Evolutionary conservation across 2,888 invertebrate genomes (phyloP).

Genomic region (Epistrophe grossulariae): DNA sequence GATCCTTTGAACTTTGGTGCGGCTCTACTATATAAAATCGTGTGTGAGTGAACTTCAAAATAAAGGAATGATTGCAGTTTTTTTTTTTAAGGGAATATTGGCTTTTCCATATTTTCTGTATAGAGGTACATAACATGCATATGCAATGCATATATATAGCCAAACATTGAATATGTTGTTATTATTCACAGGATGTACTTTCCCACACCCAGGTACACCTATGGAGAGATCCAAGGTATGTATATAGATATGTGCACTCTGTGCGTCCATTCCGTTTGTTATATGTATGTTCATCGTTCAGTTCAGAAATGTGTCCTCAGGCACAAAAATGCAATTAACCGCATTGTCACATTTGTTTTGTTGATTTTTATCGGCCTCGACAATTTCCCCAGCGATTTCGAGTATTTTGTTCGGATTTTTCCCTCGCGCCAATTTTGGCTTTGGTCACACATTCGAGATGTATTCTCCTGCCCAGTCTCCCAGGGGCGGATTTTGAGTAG

Average conservation of each 20-base stretch:
- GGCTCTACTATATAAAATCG: neutral
- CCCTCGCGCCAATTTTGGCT: conserved; percentile 57
- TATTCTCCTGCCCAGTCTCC: neutral
- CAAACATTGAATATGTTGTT: conserved; percentile 28
- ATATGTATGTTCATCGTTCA: neutral
- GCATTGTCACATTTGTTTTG: conserved; percentile 74
- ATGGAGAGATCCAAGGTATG: neutral
- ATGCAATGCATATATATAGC: too few relatives aligned
- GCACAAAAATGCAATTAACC: conserved; percentile 75
- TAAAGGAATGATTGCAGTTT: neutral
- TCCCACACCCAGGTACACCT: neutral
- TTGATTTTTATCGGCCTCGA: conserved; percentile 74
- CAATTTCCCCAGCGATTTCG: conserved; percentile 58
- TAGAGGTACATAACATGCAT: neutral
- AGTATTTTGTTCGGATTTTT: conserved; percentile 49
- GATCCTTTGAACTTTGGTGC: conserved; percentile 7
- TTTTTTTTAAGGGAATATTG: neutral
- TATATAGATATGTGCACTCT: neutral
- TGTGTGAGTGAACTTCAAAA: conserved; percentile 17
- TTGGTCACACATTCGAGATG: conserved; percentile 32
- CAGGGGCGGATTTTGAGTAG: neutral
- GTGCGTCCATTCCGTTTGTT: neutral
- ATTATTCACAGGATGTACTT: conserved; percentile 16
- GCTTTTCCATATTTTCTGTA: neutral
- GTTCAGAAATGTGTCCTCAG: conserved; percentile 48